phyloP scores from a whole-genome alignment of 2,797 vertebrate species.

The Hydrocynus forskahlii region DNA sequence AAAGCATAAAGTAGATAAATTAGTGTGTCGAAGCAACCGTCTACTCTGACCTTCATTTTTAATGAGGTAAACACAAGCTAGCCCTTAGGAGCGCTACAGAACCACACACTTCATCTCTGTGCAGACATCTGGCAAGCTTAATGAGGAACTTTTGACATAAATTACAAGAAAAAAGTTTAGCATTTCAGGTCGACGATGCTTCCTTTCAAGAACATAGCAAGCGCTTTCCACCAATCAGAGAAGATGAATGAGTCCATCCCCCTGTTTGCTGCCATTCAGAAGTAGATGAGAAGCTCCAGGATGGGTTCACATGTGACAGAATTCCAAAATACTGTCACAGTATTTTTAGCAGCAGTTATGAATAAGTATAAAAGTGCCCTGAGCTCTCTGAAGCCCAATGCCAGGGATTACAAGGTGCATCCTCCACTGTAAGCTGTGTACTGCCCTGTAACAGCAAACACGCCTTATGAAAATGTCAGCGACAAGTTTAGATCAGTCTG shows the following conservation, averaged over 20 bases:
- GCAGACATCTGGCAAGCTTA: slow-evolving; percentile 54
- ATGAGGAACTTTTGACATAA: slow-evolving; percentile 45
- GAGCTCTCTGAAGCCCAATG: slow-evolving; percentile 59
- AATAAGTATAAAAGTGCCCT: slow-evolving; percentile 72
- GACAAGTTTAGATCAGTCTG: slow-evolving; percentile 59
- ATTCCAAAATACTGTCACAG: slow-evolving; percentile 59
- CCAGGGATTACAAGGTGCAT: slow-evolving; percentile 69
- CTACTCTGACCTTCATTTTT: slow-evolving; percentile 57
- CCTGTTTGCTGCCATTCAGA: background rate
- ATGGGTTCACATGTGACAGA: slow-evolving; percentile 68
- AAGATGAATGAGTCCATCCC: slow-evolving; percentile 15
- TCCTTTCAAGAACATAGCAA: background rate
- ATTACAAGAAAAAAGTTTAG: slow-evolving; percentile 18
- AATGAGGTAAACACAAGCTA: slow-evolving; percentile 56
- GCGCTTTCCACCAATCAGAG: slow-evolving; percentile 38
- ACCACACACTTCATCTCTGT: slow-evolving; percentile 25
- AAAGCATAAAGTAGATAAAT: slow-evolving; percentile 48
- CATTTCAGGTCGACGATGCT: background rate
- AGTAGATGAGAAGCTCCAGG: background rate
- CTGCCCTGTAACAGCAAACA: slow-evolving; percentile 66
- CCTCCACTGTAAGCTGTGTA: slow-evolving; percentile 59
- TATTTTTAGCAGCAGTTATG: slow-evolving; percentile 72
- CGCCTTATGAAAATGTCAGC: slow-evolving; percentile 72
- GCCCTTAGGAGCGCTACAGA: slow-evolving; percentile 28
- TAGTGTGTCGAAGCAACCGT: slow-evolving; percentile 43